These are phyloP conservation scores for Drosophila repleta DNA, from an alignment of 1,140 invertebrate species.

Conservation along the genomic window DNA sequence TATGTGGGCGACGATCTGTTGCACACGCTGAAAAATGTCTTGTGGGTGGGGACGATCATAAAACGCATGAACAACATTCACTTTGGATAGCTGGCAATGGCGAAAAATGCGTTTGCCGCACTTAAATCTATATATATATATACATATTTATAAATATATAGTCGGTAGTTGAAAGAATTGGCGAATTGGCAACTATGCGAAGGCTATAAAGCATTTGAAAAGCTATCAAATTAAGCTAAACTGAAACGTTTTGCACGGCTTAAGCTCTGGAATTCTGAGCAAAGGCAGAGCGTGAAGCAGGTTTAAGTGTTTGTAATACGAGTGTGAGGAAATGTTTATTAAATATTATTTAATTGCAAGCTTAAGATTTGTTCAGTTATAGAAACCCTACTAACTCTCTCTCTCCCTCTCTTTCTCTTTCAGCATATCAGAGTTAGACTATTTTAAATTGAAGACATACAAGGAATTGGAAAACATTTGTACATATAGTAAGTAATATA, in stretches of 20 bases:
- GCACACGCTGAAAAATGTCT: constrained; percentile 15
- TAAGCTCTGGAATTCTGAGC: neutral
- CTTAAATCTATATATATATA: constrained; percentile 4
- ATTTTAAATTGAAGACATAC: too few relatives aligned
- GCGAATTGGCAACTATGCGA: constrained; percentile 12
- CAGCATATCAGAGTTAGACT: too few relatives aligned
- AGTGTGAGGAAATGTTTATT: too few relatives aligned
- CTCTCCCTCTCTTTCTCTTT: too few relatives aligned
- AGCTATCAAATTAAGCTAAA: neutral
- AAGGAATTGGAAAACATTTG: too few relatives aligned
- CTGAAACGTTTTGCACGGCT: neutral
- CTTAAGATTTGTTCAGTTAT: too few relatives aligned
- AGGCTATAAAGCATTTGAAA: neutral
- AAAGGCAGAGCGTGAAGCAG: too few relatives aligned
- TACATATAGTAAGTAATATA: too few relatives aligned
- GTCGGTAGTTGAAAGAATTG: constrained; percentile 37
- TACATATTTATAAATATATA: neutral
- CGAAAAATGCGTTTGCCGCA: constrained; percentile 63
- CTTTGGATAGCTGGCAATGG: constrained; percentile 58
- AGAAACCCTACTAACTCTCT: too few relatives aligned
- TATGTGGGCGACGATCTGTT: constrained; percentile 67
- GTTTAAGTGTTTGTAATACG: too few relatives aligned
- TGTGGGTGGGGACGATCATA: constrained; percentile 48
- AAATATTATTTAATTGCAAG: too few relatives aligned
- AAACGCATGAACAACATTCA: constrained; percentile 71